phyloP scores from a whole-genome alignment of 37 sponge, comb jelly and placozoan genomes.

The Halichondria panicea region DNA sequence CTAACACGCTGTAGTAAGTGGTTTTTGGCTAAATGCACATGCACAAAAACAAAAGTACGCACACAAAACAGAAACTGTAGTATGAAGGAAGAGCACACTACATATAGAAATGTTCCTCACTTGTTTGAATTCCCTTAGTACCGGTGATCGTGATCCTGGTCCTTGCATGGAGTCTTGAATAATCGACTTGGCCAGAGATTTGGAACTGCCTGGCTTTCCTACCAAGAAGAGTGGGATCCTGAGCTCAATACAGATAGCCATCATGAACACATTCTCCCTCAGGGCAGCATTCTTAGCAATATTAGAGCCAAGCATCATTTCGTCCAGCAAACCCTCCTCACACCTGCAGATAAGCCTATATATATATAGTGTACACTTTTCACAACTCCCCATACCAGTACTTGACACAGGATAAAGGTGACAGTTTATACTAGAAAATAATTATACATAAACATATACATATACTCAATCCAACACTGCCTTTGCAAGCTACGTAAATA shows the following conservation, averaged over 20 bases:
- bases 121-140: slow-evolving; percentile 51
- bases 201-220: slow-evolving; percentile 97
- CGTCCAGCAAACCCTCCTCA: slow-evolving; percentile 43
- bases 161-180: slow-evolving; percentile 80
- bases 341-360: slow-evolving; percentile 27
- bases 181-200: slow-evolving; percentile 86
- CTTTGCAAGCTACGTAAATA: not conserved
- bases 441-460: too few species aligned
- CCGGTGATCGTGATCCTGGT: not conserved
- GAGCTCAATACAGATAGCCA: slow-evolving; percentile 94
- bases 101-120: not conserved
- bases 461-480: not conserved
- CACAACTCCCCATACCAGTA: too few species aligned
- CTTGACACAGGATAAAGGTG: too few species aligned
- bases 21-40: too few species aligned
- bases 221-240: slow-evolving; percentile 94
- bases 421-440: too few species aligned
- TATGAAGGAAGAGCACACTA: too few species aligned
- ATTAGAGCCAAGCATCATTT: slow-evolving; percentile 48
- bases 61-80: too few species aligned
- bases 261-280: slow-evolving; percentile 96
- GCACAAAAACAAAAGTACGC: too few species aligned
- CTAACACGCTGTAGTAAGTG: too few species aligned
- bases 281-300: slow-evolving; percentile 92
- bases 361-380: not conserved